Evolutionary conservation across 2,113 vertebrate genomes (phyloP), one percentile per base, ranked within the genome.

Genomic region (Limnothrissa miodon): DNA sequence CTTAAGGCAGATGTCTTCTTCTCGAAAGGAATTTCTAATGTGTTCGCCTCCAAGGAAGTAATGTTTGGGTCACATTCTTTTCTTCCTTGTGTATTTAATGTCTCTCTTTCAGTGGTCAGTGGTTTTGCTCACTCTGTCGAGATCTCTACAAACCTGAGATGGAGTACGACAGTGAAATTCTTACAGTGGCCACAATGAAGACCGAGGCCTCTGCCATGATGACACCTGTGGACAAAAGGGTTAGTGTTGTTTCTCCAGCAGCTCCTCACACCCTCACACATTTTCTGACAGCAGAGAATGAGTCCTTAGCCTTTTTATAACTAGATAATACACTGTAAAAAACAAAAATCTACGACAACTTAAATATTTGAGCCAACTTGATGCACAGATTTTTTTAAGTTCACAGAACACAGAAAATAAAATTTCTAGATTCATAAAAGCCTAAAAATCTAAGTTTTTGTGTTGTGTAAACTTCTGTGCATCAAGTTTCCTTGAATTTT

Each of bases 51-150:
- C 66, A 10, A 74, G 11, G 7, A 74, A 29, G 15, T 74, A 33
- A 74, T 36, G 36, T 74, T 74, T 36, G 66, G 33, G 66, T 74
- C 0, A 36, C 29, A 74, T 74, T 36, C 66, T 74, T 74, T 29
- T 17, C 17, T 13, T 8, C 33, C 29, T 5, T 7, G 15, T 13
- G 46, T 84, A 42, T 36, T 53, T 39, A 10, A 45, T 79, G 85
- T 87, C 45, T 21, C 79, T 85, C 33, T 80, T 84, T 46, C 91
- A 98, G 97, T 3, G 94, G 95, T 62, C 94, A 96, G n/a, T 97
- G 96, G 96, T 92, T 96, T 42, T 98, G 97, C 87, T 95, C 96
- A 0, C 90, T 98, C 53, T 98, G 97, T 87, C 91, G 94, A 44
- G 95, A 95, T 66, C 90, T 94, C 85, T 85, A 84, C 13, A 90